Percentiles rank a stretch among this genome's conserved stretches.
phyloP scores from a whole-genome alignment of 2,113 vertebrate species.

The Chaetodon auriga region DNA sequence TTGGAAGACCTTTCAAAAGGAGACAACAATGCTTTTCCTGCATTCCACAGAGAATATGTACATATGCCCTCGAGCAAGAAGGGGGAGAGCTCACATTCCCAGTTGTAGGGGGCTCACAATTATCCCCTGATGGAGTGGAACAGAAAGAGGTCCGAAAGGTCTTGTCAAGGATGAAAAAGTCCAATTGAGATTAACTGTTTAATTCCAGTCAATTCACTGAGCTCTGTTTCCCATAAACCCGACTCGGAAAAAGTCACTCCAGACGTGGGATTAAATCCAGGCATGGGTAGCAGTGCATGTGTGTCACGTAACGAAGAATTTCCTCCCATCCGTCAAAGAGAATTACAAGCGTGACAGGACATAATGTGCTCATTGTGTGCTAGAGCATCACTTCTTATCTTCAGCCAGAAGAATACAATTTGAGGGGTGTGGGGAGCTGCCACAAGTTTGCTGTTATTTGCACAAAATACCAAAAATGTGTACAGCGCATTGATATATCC shows the following conservation, averaged over 20 bases:
- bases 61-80: slow-evolving; percentile 56
- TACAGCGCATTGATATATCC: background rate
- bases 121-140: slow-evolving; percentile 55
- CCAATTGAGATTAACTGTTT: slow-evolving; percentile 64
- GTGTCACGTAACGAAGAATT: slow-evolving; percentile 58
- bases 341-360: slow-evolving; percentile 50
- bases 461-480: background rate
- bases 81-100: slow-evolving; percentile 55
- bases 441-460: slow-evolving; percentile 20
- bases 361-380: slow-evolving; percentile 61
- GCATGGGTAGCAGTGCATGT: slow-evolving; percentile 58
- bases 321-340: slow-evolving; percentile 61
- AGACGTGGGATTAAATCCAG: slow-evolving; percentile 48
- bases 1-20: slow-evolving; percentile 69
- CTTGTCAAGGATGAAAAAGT: slow-evolving; percentile 48
- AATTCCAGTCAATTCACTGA: slow-evolving; percentile 51
- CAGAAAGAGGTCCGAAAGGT: slow-evolving; percentile 56
- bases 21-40: slow-evolving; percentile 65
- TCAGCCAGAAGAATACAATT: slow-evolving; percentile 14
- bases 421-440: background rate
- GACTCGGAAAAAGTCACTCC: slow-evolving; percentile 10
- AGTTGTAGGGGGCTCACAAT: slow-evolving; percentile 52
- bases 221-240: slow-evolving; percentile 63
- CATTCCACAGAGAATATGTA: slow-evolving; percentile 70
- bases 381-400: slow-evolving; percentile 47